Percentiles rank a stretch among this genome's conserved stretches.
phyloP scores from a whole-genome alignment of 2,113 vertebrate genomes.

The Australoheros scitulus region DNA sequence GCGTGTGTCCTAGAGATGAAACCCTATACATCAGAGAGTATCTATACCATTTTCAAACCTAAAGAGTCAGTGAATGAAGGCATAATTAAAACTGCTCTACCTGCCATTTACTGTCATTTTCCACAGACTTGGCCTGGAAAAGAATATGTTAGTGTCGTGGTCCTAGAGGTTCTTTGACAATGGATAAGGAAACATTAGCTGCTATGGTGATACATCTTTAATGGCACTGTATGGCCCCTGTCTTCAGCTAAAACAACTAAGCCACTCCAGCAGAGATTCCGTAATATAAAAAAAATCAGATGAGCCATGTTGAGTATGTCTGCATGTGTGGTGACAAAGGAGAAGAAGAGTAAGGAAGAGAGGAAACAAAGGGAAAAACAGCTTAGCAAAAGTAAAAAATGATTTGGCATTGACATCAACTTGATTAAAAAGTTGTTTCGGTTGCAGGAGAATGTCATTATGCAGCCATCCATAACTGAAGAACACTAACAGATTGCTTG shows the following conservation, averaged over 20 bases:
- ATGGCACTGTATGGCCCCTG: constrained; percentile 48
- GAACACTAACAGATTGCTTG: constrained; percentile 70
- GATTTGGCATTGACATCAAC: constrained; percentile 29
- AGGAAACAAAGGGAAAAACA: neutral
- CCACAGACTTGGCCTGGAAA: constrained; percentile 37
- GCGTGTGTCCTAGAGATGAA: constrained; percentile 34
- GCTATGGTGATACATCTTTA: constrained; percentile 65
- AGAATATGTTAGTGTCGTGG: constrained; percentile 38
- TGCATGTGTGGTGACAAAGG: neutral
- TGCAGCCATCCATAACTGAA: constrained; percentile 58
- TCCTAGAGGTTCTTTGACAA: constrained; percentile 50
- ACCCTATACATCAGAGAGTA: neutral
- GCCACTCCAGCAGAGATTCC: constrained; percentile 28
- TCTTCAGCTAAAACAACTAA: constrained; percentile 62
- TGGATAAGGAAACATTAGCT: constrained; percentile 62
- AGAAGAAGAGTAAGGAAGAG: constrained; percentile 6
- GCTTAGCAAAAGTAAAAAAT: constrained; percentile 12
- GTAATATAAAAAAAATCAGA: constrained; percentile 49
- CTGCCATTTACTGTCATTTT: neutral
- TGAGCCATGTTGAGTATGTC: constrained; percentile 4
- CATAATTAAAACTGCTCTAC: neutral
- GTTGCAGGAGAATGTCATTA: constrained; percentile 51
- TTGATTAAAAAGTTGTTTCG: constrained; percentile 60
- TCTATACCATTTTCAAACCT: neutral
- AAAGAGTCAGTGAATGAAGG: neutral